A percentile compares a stretch with the other conserved stretches of the same genome.
Conservation (phyloP, 1,140 invertebrate species). For the Aphelenchoides besseyi region DNA sequence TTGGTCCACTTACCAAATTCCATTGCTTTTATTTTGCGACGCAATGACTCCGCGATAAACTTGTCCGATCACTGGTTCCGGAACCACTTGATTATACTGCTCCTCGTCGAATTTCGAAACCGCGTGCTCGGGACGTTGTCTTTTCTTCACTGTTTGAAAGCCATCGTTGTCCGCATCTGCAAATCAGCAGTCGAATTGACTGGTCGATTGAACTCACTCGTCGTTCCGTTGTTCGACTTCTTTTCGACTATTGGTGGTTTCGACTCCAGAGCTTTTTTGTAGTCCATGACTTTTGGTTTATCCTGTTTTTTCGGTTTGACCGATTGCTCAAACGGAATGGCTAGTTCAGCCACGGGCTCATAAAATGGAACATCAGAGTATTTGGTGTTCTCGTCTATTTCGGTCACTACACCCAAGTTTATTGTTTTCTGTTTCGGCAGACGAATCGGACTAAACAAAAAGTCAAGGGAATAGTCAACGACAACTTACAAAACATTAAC, state of each 20-base stretch:
- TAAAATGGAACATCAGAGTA: too few species aligned
- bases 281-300: neutral
- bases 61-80: neutral
- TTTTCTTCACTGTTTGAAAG: slow-evolving; percentile 1
- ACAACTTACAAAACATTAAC: slow-evolving; percentile 9
- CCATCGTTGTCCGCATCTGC: neutral
- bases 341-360: neutral
- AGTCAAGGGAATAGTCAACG: neutral
- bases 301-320: neutral
- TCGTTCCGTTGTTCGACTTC: neutral
- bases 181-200: too few species aligned
- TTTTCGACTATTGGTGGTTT: neutral
- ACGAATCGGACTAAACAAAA: neutral
- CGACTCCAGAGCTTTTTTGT: neutral
- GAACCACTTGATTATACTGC: neutral
- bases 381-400: neutral
- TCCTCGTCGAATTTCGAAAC: neutral
- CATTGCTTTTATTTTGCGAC: neutral
- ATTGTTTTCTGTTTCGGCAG: neutral
- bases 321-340: neutral
- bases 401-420: neutral
- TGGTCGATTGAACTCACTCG: neutral
- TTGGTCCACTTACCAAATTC: neutral
- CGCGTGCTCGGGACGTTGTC: neutral
- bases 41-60: neutral